A percentile compares a stretch with the other conserved stretches of the same genome.
phyloP scores from a whole-genome alignment of 2,888 invertebrate species.

The Amblyjoppa fuscipennis region DNA sequence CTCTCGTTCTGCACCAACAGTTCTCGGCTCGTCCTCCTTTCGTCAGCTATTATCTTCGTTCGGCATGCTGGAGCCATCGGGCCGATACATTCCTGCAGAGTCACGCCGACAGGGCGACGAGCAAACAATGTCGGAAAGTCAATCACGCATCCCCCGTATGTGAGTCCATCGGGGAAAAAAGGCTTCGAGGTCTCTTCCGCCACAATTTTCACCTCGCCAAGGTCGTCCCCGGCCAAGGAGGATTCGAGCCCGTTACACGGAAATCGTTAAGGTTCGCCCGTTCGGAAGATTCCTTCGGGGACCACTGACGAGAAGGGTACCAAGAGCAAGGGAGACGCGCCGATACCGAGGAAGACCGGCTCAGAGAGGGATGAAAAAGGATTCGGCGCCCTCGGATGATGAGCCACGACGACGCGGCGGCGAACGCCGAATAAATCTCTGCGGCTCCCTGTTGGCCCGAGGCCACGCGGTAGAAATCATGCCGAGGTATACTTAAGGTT shows the following conservation, averaged over 20 bases:
- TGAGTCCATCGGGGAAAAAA: slow-evolving; percentile 29
- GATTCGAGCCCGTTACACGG: slow-evolving; percentile 76
- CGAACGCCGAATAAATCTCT: slow-evolving; percentile 84
- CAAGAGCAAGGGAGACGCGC: slow-evolving; percentile 46
- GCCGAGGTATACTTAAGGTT: slow-evolving; percentile 70
- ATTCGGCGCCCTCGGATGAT: slow-evolving; percentile 72
- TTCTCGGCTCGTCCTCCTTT: slow-evolving; percentile 41
- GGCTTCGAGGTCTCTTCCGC: slow-evolving; percentile 7
- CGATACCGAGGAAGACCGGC: slow-evolving; percentile 55
- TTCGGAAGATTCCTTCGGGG: slow-evolving; percentile 71
- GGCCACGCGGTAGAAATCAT: slow-evolving; percentile 68
- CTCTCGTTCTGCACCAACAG: slow-evolving; percentile 42
- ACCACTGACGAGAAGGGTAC: slow-evolving; percentile 50
- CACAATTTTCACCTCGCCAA: not conserved
- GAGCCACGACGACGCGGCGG: slow-evolving; percentile 72
- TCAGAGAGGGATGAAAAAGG: slow-evolving; percentile 67
- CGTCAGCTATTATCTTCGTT: slow-evolving; percentile 24
- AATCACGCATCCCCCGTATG: slow-evolving; percentile 22
- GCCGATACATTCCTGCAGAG: not conserved
- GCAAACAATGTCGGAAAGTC: not conserved
- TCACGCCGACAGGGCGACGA: not conserved
- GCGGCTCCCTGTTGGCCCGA: slow-evolving; percentile 83
- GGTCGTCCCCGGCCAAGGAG: slow-evolving; percentile 35
- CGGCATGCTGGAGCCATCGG: slow-evolving; percentile 25
- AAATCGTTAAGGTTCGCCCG: slow-evolving; percentile 78